A percentile compares a stretch with the other conserved stretches of the same genome.
Conservation (phyloP, 2,888 invertebrate genomes). For the Apantesis nais region DNA sequence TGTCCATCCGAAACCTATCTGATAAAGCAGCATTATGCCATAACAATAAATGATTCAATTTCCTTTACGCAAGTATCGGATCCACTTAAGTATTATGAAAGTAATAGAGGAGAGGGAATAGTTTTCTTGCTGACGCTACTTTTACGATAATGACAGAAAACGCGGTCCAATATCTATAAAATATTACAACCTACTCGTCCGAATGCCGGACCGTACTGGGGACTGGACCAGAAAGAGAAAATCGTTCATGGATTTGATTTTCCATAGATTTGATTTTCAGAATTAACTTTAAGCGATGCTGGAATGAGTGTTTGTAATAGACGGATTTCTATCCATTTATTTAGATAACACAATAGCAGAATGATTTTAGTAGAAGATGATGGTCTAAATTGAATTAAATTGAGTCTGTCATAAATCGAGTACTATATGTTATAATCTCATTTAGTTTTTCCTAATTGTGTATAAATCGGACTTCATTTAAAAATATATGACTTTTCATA, state of each 20-base stretch:
- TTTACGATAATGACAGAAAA: conserved; percentile 84
- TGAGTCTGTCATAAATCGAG: neutral
- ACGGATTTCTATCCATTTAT: conserved; percentile 24
- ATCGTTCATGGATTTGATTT: conserved; percentile 67
- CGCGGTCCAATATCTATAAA: conserved; percentile 85
- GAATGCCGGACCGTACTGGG: conserved; percentile 51
- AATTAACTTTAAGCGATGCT: conserved; percentile 68
- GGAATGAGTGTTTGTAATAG: conserved; percentile 53
- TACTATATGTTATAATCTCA: neutral
- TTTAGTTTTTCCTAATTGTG: neutral
- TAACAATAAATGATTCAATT: conserved; percentile 85
- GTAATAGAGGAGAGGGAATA: conserved; percentile 81
- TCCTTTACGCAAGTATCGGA: conserved; percentile 81
- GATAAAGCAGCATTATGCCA: conserved; percentile 79
- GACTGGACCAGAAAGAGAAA: conserved; percentile 47
- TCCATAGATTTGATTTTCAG: conserved; percentile 71
- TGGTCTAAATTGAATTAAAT: neutral
- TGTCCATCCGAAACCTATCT: conserved; percentile 77
- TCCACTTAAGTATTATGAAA: conserved; percentile 85
- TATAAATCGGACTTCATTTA: neutral
- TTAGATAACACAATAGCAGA: neutral
- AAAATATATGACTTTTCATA: too few species aligned
- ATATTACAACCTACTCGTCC: conserved; percentile 65
- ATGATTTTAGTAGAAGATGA: neutral
- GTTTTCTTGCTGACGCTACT: conserved; percentile 85